Evolutionary conservation across 2,888 invertebrate genomes (phyloP).

Genomic region (Dicranocentrus wangi): DNA sequence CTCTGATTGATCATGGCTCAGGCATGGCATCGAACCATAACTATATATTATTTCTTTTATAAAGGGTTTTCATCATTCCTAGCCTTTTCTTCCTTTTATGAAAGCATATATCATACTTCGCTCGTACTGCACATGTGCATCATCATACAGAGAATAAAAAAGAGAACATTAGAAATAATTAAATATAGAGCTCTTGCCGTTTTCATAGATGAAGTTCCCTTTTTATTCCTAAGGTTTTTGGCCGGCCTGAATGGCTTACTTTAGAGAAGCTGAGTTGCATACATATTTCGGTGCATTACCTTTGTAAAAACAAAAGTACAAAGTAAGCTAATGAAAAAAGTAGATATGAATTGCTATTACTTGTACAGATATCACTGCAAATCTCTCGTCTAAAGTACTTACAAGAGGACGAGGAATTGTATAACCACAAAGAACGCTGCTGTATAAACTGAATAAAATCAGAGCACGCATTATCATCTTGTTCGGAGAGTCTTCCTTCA

Average conservation of each 20-base stretch:
- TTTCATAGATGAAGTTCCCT: not conserved
- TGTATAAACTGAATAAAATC: not conserved
- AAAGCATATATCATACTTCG: not conserved
- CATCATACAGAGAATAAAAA: not conserved
- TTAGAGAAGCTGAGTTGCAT: constrained; percentile 16
- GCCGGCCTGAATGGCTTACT: constrained; percentile 34
- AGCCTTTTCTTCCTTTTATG: constrained; percentile 7
- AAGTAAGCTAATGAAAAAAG: constrained; percentile 25
- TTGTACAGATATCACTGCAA: not conserved
- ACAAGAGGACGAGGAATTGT: not conserved
- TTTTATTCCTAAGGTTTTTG: constrained; percentile 6
- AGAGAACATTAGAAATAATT: too few relatives aligned
- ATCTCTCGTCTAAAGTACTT: too few relatives aligned
- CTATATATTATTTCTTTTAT: constrained; percentile 28
- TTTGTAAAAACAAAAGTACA: constrained; percentile 26
- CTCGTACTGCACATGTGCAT: not conserved
- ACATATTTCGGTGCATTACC: constrained; percentile 5
- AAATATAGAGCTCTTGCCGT: not conserved
- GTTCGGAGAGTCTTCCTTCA: not conserved
- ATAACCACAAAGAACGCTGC: not conserved
- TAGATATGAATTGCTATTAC: not conserved
- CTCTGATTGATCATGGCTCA: constrained; percentile 56
- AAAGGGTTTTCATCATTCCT: constrained; percentile 31
- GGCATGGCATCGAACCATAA: constrained; percentile 49
- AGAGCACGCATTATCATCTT: not conserved